A percentile compares a stretch with the other conserved stretches of the same genome.
Conservation (phyloP, 2,888 invertebrate species). For the Acanthosoma haemorrhoidale region DNA sequence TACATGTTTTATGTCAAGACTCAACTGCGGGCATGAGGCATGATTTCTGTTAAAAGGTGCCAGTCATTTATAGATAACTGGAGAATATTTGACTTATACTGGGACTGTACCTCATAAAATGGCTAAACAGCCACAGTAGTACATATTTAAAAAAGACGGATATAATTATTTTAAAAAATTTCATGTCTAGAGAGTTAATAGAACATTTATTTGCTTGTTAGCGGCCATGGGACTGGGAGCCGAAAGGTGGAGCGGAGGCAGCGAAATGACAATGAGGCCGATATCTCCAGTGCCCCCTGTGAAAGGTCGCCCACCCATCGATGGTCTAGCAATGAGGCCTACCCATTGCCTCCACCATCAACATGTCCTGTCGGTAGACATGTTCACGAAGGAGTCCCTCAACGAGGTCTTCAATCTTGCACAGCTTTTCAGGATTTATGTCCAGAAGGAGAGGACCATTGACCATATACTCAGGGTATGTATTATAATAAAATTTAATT, state of each 20-base stretch:
- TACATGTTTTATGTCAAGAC: too few species aligned
- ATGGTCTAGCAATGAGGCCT: constrained; percentile 40
- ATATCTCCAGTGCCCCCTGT: constrained; percentile 42
- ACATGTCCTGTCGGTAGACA: constrained; percentile 77
- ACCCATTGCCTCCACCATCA: constrained; percentile 45
- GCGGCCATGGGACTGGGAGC: background rate
- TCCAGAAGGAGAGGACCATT: constrained; percentile 74
- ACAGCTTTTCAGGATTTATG: constrained; percentile 65
- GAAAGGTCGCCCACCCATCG: constrained; percentile 34
- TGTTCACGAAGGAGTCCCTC: constrained; percentile 81
- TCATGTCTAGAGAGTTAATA: too few species aligned
- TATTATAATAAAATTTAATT: background rate
- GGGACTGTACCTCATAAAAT: too few species aligned
- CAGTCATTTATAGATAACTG: too few species aligned
- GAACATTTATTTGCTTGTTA: too few species aligned
- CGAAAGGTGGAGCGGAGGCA: background rate
- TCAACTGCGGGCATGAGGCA: too few species aligned
- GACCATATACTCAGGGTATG: constrained; percentile 73
- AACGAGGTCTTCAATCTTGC: constrained; percentile 93
- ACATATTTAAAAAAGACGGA: too few species aligned
- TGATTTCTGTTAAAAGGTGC: too few species aligned
- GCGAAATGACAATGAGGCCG: constrained; percentile 1
- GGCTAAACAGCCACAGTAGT: too few species aligned
- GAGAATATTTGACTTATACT: too few species aligned
- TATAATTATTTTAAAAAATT: too few species aligned